A percentile compares a stretch with the other conserved stretches of the same genome.
phyloP scores from a whole-genome alignment of 2,113 vertebrate genomes.

The Rhabdornis inornatus region DNA sequence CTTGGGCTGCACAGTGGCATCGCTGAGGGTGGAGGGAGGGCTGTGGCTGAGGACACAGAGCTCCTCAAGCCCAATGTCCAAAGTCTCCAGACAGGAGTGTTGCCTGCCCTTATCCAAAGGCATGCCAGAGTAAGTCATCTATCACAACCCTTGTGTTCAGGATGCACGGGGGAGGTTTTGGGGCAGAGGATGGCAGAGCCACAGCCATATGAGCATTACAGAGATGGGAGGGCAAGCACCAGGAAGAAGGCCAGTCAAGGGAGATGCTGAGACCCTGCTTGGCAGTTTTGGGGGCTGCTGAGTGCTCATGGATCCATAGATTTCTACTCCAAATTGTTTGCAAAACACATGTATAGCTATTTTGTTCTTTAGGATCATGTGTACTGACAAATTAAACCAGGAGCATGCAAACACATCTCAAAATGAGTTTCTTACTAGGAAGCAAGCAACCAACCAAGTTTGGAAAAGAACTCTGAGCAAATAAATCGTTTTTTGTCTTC shows the following conservation, averaged over 20 bases:
- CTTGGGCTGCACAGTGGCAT: not conserved
- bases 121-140: not conserved
- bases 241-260: not conserved
- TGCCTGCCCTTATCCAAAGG: not conserved
- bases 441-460: not conserved
- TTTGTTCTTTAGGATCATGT: not conserved
- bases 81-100: not conserved
- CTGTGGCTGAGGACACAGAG: rapidly evolving
- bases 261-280: not conserved
- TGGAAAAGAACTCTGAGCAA: not conserved
- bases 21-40: not conserved
- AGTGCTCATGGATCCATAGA: rapidly evolving
- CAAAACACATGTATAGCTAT: rapidly evolving
- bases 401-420: not conserved
- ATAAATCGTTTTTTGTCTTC: not conserved
- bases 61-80: rapidly evolving
- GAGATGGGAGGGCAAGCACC: rapidly evolving
- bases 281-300: not conserved
- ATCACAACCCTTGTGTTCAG: rapidly evolving
- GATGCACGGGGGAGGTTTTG: rapidly evolving
- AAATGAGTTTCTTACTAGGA: not conserved
- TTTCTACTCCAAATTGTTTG: not conserved
- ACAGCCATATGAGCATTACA: rapidly evolving
- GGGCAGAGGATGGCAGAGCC: not conserved
- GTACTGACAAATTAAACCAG: not conserved